These are phyloP conservation scores for Keiferia lycopersicella DNA, from an alignment of 2,888 invertebrate genomes.

Conservation along the genomic window DNA sequence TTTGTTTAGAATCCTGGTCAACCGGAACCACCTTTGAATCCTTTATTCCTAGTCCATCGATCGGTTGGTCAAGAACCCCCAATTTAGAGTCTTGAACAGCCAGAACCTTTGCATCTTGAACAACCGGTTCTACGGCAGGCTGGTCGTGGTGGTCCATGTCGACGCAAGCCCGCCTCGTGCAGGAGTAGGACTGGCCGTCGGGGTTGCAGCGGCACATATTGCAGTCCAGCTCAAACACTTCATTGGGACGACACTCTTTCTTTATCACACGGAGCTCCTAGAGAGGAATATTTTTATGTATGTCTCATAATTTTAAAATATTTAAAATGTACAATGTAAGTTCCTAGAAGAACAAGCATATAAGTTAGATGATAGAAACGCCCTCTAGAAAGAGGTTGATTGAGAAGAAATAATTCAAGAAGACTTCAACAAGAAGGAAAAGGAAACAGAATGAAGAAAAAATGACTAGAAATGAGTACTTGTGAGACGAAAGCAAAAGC, in stretches of 20 bases:
- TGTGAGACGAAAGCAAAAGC: too few relatives aligned
- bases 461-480: too few relatives aligned
- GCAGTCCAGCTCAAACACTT: slow-evolving; percentile 79
- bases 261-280: slow-evolving; percentile 56
- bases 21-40: neutral
- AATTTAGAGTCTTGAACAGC: too few relatives aligned
- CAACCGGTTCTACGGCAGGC: neutral
- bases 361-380: too few relatives aligned
- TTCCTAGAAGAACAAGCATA: slow-evolving; percentile 18
- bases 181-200: slow-evolving; percentile 78
- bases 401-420: too few relatives aligned
- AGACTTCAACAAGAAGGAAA: too few relatives aligned
- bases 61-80: neutral
- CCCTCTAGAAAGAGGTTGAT: too few relatives aligned
- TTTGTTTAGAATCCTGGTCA: neutral
- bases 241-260: slow-evolving; percentile 71
- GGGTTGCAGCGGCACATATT: slow-evolving; percentile 81
- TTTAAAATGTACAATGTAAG: neutral
- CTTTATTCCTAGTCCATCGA: neutral
- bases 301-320: neutral
- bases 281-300: neutral
- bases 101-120: neutral
- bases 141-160: slow-evolving; percentile 44
- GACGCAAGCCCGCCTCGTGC: slow-evolving; percentile 73
- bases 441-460: too few relatives aligned